phyloP scores from a whole-genome alignment of 2,888 invertebrate species.

The Homarus gammarus region DNA sequence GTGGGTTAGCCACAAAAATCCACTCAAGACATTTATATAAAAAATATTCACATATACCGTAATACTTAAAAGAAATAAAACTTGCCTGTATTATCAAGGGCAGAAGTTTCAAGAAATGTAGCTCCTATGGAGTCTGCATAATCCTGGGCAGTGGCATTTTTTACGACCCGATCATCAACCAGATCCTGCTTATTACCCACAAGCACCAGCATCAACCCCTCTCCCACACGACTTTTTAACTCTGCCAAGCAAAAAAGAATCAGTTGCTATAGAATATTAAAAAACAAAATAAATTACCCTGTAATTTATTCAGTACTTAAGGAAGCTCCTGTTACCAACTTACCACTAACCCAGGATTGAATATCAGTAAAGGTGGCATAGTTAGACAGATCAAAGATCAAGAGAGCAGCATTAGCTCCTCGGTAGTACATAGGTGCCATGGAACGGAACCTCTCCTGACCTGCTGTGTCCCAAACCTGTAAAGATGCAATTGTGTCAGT shows the following conservation, averaged over 20 bases:
- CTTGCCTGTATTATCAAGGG: constrained; percentile 85
- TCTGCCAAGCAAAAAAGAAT: constrained; percentile 78
- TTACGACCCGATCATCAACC: constrained; percentile 83
- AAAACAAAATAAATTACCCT: background rate
- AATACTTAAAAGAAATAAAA: too few relatives aligned
- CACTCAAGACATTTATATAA: background rate
- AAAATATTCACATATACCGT: too few relatives aligned
- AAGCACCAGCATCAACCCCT: constrained; percentile 87
- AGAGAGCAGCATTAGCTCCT: constrained; percentile 92
- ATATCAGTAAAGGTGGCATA: constrained; percentile 87
- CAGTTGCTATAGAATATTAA: background rate
- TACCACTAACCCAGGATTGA: constrained; percentile 90
- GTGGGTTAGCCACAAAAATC: background rate
- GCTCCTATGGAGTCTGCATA: constrained; percentile 92
- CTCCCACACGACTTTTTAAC: constrained; percentile 86
- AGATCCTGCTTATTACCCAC: constrained; percentile 93
- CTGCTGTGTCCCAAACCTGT: constrained; percentile 93
- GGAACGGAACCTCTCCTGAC: constrained; percentile 91
- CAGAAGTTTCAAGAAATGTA: constrained; percentile 88
- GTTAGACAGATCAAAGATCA: constrained; percentile 92
- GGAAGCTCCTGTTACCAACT: too few relatives aligned
- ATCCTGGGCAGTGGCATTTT: constrained; percentile 85
- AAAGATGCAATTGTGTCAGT: constrained; percentile 77
- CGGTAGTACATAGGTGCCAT: constrained; percentile 98
- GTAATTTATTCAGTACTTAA: too few relatives aligned